Conservation (phyloP, 2,113 vertebrate species). For the Eublepharis macularius region DNA sequence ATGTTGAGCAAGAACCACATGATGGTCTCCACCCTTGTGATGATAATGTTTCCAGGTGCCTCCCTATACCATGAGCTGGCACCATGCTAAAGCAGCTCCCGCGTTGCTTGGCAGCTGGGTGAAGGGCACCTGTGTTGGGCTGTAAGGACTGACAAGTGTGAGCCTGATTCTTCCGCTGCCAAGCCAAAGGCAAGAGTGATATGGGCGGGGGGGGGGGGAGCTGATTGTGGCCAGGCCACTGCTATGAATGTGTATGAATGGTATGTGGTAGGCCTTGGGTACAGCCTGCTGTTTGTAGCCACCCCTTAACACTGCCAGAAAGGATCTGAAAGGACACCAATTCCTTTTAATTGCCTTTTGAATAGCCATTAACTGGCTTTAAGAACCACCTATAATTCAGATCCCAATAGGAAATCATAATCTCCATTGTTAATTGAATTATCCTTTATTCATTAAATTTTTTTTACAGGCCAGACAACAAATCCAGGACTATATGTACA, state of each 20-base stretch:
- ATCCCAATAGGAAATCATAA: not conserved
- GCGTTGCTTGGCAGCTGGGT: not conserved
- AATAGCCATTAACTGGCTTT: not conserved
- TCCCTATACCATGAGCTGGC: not conserved
- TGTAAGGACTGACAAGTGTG: not conserved
- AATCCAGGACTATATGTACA: conserved; percentile 77
- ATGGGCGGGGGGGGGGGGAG: not conserved
- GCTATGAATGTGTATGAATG: not conserved
- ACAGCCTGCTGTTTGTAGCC: no score
- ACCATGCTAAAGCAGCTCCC: not conserved
- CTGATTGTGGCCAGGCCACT: not conserved
- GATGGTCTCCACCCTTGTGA: not conserved
- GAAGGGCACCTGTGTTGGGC: not conserved
- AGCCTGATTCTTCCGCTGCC: not conserved
- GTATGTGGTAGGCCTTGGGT: not conserved
- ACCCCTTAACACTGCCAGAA: not conserved
- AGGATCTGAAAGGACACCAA: not conserved
- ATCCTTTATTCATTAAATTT: not conserved
- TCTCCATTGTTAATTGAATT: not conserved
- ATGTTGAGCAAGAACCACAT: not conserved
- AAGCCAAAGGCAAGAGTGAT: not conserved
- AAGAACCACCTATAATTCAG: not conserved
- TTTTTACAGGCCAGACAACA: conserved; percentile 72
- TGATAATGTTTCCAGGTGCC: not conserved
- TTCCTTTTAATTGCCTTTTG: not conserved